A percentile compares a stretch with the other conserved stretches of the same genome.
These are phyloP conservation scores for Pan troglodytes DNA, from an alignment of 2,113 vertebrate species.

Conservation along the genomic window NHGRI_mPanTro3-v2.1_pri NC_072403.2:56700501-56701000, in stretches of 20 bases:
- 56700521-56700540: neutral
- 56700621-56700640: neutral
- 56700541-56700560: neutral
- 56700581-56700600: neutral
- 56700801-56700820: neutral
- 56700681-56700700: neutral
- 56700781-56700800: neutral
- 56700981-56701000: neutral
- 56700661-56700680: neutral
- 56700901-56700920: neutral
- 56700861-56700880: neutral
- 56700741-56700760: neutral
- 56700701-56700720: neutral
- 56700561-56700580: conserved; percentile 20
- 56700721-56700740: neutral
- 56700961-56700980: neutral
- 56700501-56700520: neutral
- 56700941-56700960: neutral
- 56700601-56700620: neutral
- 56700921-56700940: neutral
- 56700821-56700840: neutral
- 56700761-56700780: neutral
- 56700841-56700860: neutral
- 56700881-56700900: neutral
- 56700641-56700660: neutral